Evolutionary conservation across 2,888 invertebrate species (phyloP).

Genomic region (Drosophila buzzatii): DNA sequence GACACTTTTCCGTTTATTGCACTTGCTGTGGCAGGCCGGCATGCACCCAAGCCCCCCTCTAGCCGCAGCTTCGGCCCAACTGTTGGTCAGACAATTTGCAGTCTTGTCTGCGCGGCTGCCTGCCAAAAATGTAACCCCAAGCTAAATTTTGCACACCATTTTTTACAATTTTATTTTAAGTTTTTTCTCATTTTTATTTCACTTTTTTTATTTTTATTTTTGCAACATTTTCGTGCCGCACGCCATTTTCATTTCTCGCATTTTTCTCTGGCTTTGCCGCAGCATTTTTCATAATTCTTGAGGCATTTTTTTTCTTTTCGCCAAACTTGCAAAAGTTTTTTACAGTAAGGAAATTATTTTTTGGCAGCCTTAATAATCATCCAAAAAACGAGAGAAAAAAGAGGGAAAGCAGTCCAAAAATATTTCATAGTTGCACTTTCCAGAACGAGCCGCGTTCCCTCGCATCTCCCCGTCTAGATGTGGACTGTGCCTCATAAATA

Average conservation of each 20-base stretch:
- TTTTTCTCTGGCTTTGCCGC: constrained; percentile 64
- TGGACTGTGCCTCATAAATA: constrained; percentile 54
- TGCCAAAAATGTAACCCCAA: constrained; percentile 78
- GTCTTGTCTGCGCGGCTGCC: constrained; percentile 66
- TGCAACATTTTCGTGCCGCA: constrained; percentile 74
- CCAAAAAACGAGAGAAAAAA: constrained; percentile 35
- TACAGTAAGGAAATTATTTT: constrained; percentile 67
- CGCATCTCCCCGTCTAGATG: neutral
- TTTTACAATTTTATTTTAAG: constrained; percentile 48
- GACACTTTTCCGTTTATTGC: constrained; percentile 77
- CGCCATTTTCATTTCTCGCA: constrained; percentile 68
- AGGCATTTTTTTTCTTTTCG: constrained; percentile 57
- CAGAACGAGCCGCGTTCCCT: constrained; percentile 20
- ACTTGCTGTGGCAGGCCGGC: constrained; percentile 43
- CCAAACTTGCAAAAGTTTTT: constrained; percentile 57
- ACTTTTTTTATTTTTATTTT: constrained; percentile 24
- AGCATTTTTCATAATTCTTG: constrained; percentile 77
- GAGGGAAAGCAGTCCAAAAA: constrained; percentile 33
- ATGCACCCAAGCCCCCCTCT: neutral
- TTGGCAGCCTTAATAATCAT: constrained; percentile 75
- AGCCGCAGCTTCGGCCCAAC: neutral
- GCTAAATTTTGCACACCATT: constrained; percentile 66
- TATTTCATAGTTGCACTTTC: constrained; percentile 79
- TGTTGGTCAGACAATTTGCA: constrained; percentile 76
- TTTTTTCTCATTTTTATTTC: constrained; percentile 27